These are phyloP conservation scores for Ceriagrion tenellum DNA, from an alignment of 2,888 invertebrate species.

Conservation along the genomic window DNA sequence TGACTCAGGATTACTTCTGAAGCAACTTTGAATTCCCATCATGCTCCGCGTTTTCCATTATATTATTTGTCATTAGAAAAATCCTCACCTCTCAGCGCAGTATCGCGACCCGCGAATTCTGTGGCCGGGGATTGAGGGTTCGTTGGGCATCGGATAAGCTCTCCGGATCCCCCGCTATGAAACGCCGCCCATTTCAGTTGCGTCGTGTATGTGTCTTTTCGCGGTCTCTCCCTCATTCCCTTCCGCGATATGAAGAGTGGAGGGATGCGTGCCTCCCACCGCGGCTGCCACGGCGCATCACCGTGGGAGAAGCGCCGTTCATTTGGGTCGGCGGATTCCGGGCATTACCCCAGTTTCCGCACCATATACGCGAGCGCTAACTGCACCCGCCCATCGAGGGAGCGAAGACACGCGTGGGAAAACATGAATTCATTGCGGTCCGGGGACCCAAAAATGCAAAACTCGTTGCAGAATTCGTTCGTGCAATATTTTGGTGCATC, in stretches of 20 bases:
- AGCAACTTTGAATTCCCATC: too few relatives aligned
- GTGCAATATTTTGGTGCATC: too few relatives aligned
- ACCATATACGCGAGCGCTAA: neutral
- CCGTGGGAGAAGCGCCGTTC: neutral
- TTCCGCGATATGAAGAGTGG: neutral
- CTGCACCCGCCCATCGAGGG: neutral
- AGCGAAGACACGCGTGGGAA: neutral
- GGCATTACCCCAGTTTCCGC: conserved; percentile 17
- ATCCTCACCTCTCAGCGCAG: too few relatives aligned
- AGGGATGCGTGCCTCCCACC: neutral
- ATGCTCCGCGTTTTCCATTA: too few relatives aligned
- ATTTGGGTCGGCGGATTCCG: neutral
- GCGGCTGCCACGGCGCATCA: neutral
- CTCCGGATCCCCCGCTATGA: neutral
- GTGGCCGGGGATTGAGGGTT: neutral
- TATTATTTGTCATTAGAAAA: too few relatives aligned
- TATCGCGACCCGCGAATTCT: too few relatives aligned
- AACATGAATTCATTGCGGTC: neutral
- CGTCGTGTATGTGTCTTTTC: neutral
- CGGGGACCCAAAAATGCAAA: neutral
- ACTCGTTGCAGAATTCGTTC: too few relatives aligned
- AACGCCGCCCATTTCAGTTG: neutral
- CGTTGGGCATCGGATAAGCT: neutral
- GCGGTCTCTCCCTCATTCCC: neutral
- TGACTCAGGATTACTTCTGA: too few relatives aligned